Conservation (phyloP, 2,797 vertebrate species). For the Arnoldichthys spilopterus region DNA sequence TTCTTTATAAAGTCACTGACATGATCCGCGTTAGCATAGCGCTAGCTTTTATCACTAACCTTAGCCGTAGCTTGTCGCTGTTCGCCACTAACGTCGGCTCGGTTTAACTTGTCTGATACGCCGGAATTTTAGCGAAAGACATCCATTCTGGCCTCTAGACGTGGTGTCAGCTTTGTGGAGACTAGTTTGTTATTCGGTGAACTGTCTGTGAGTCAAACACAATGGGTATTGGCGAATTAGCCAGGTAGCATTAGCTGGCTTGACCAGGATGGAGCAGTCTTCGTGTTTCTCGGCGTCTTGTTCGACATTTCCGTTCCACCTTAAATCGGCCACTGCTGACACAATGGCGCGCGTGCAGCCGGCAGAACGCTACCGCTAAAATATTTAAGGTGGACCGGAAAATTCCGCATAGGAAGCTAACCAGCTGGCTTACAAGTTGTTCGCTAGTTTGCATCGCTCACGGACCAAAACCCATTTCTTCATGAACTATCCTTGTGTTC, state of each 20-base stretch:
- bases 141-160: neutral
- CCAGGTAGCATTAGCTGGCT: neutral
- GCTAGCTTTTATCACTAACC: neutral
- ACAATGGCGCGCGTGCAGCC: neutral
- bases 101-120: neutral
- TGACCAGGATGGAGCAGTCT: neutral
- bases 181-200: neutral
- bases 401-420: neutral
- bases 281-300: neutral
- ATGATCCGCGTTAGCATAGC: constrained; percentile 22
- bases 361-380: neutral
- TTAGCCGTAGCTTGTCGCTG: neutral
- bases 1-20: constrained; percentile 30
- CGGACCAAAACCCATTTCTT: too few species aligned
- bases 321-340: neutral
- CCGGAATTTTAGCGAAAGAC: neutral
- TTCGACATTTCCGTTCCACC: neutral
- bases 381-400: neutral
- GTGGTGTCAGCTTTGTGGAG: neutral
- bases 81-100: neutral
- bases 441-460: neutral
- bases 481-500: too few species aligned
- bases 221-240: neutral
- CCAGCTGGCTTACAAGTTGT: neutral
- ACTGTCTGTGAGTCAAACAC: neutral